Conservation (phyloP, 2,888 invertebrate genomes). For the Philaethria dido region DNA sequence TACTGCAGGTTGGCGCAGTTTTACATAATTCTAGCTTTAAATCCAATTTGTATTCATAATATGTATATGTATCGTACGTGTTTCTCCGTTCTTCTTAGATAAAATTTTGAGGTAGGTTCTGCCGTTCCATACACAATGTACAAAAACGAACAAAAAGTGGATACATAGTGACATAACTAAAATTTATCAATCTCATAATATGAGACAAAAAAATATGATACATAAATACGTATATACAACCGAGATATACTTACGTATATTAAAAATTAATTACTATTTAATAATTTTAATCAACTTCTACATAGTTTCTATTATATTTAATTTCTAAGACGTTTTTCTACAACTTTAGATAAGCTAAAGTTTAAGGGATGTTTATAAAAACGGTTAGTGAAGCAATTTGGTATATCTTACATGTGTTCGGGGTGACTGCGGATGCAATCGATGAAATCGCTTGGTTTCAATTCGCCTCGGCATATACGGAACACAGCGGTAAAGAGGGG, state of each 20-base stretch:
- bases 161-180: neutral
- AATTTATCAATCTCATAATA: no score
- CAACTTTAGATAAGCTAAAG: no score
- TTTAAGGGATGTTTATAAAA: constrained; percentile 21
- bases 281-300: neutral
- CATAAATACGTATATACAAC: neutral
- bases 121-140: neutral
- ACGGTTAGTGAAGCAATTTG: constrained; percentile 22
- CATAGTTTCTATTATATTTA: no score
- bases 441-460: constrained; percentile 92
- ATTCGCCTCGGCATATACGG: constrained; percentile 93
- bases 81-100: no score
- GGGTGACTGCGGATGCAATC: constrained; percentile 97
- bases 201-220: no score
- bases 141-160: neutral
- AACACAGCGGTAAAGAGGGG: constrained; percentile 98
- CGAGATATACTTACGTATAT: neutral
- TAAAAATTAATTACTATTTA: neutral
- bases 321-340: no score
- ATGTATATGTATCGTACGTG: no score
- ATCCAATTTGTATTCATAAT: no score
- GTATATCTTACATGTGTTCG: constrained; percentile 95
- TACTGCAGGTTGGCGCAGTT: no score
- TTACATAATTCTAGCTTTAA: no score
- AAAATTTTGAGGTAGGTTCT: no score